Base-by-base conservation (phyloP, 2,888 invertebrate species). In the Himalopsyche japonica region DNA sequence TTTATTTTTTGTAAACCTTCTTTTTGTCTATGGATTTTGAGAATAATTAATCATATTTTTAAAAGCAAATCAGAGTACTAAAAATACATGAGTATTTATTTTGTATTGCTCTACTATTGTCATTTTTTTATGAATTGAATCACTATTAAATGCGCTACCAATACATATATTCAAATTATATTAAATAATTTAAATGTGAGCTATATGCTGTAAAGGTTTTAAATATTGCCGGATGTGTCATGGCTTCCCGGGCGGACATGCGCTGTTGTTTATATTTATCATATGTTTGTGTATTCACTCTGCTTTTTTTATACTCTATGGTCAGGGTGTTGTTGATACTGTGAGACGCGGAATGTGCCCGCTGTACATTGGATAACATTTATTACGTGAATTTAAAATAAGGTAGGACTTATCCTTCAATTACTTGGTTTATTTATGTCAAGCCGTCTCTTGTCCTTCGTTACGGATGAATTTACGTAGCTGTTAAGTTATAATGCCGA, bases 291-390 rank as follows among this genome's bases (percentile, higher is more conserved):
- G 82, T 84, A 82, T 84, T 84, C 70, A 77, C 57, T 57, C 57
- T 76, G 64, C 57, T 70, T 80, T 49, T 43, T 20, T 48, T 32
- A 57, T 83, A 20, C 49, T 85, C 83, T 85, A 85, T 85, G 85
- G 85, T 85, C 83, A 64, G 85, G 85, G 85, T 85, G 85, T 85
- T 85, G 85, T 85, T 85, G 85, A 85, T 85, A 83, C 83, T 81
- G 85, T 81, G 83, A 83, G 85, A 85, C 85, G 85, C 85, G 85
- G 85, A 85, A 85, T 85, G 85, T 81, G 81, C 80, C 81, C 82
- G 79, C 32, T 70, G 70, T 79, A 78, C 76, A 81, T 85, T 83
- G 85, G 85, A 85, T 85, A 85, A 85, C 85, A 83, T 83, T 85
- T 83, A 85, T 79, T 81, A 76, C 79, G 80, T 82, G 81, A 85